Conservation (phyloP, 2,888 invertebrate species). For the Alloscopus bannaensis region DNA sequence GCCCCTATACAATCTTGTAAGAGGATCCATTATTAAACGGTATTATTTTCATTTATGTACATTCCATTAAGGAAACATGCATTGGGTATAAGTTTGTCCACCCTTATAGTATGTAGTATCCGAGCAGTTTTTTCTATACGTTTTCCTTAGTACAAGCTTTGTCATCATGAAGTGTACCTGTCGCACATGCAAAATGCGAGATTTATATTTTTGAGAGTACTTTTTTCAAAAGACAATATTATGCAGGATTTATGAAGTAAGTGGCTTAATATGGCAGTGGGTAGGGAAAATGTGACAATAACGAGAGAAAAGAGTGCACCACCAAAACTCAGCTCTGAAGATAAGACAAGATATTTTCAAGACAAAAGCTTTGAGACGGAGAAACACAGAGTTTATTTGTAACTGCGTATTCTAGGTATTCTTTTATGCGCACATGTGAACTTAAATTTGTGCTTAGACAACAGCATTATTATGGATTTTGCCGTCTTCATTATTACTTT, state of each 20-base stretch:
- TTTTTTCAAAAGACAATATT: slow-evolving; percentile 20
- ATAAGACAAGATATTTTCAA: slow-evolving; percentile 13
- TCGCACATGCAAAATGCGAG: neutral
- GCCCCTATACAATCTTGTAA: slow-evolving; percentile 18
- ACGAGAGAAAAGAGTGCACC: slow-evolving; percentile 5
- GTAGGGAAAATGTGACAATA: slow-evolving; percentile 15
- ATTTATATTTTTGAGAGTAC: slow-evolving; percentile 1
- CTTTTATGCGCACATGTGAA: too few relatives aligned
- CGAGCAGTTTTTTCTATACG: too few relatives aligned
- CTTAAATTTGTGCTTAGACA: too few relatives aligned
- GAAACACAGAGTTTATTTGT: too few relatives aligned
- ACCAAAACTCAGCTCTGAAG: neutral
- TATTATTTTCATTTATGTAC: slow-evolving; percentile 17
- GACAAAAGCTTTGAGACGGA: slow-evolving; percentile 4
- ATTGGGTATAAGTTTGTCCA: too few relatives aligned
- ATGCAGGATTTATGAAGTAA: neutral
- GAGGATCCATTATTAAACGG: slow-evolving; percentile 5
- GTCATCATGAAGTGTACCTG: too few relatives aligned
- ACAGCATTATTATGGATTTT: too few relatives aligned
- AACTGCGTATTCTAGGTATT: too few relatives aligned
- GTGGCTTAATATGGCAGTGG: slow-evolving; percentile 16
- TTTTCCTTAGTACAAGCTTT: too few relatives aligned
- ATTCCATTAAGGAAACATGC: too few relatives aligned
- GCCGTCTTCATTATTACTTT: slow-evolving; percentile 21
- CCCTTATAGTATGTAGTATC: too few relatives aligned